Evolutionary conservation across 2,797 vertebrate species (phyloP).

Genomic region (Xiphorhynchus erythropygius): DNA sequence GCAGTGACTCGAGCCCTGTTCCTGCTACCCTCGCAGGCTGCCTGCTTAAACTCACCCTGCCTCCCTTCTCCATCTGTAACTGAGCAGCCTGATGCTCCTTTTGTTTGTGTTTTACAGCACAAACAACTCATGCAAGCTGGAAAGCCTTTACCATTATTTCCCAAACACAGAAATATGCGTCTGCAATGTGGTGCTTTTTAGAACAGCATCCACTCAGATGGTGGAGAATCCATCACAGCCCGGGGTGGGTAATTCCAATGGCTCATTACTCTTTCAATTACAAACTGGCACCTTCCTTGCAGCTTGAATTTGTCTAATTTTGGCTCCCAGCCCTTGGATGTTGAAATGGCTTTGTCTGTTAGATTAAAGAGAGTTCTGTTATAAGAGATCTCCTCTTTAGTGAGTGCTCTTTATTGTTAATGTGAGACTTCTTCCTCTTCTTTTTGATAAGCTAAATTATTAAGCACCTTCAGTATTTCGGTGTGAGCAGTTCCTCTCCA

Average conservation of each 20-base stretch:
- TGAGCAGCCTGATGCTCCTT: background rate
- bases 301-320: slow-evolving; percentile 42
- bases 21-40: background rate
- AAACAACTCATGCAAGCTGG: background rate
- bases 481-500: background rate
- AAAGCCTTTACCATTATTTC: background rate
- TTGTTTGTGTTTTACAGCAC: slow-evolving; percentile 27
- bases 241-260: slow-evolving; percentile 38
- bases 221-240: slow-evolving; percentile 36
- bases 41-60: background rate
- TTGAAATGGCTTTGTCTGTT: slow-evolving; percentile 21
- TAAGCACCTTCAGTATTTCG: background rate
- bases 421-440: background rate
- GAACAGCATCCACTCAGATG: slow-evolving; percentile 24
- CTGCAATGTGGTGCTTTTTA: background rate
- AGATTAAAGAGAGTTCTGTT: slow-evolving; percentile 12
- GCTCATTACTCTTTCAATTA: slow-evolving; percentile 62
- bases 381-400: background rate
- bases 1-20: background rate
- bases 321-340: slow-evolving; percentile 30
- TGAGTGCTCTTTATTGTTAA: background rate
- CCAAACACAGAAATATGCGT: slow-evolving; percentile 8
- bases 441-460: slow-evolving; percentile 14
- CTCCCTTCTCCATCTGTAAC: background rate
- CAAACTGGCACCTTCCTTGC: slow-evolving; percentile 38